These are phyloP conservation scores for Nemotelus nigrinus DNA, from an alignment of 2,888 invertebrate species.

Conservation along the genomic window DNA sequence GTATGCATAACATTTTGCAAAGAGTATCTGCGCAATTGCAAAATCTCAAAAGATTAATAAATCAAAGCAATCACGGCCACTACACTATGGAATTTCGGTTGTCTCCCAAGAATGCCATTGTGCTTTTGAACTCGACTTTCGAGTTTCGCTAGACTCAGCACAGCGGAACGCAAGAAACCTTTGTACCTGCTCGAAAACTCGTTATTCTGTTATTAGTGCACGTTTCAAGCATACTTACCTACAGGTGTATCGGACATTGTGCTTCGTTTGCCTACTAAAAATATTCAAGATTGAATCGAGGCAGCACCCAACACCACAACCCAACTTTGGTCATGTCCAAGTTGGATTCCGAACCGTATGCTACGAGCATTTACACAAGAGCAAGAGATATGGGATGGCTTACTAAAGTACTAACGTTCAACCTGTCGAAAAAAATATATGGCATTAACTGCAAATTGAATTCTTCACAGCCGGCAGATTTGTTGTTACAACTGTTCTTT, in stretches of 20 bases:
- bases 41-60: too few species aligned
- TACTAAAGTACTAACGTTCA: background rate
- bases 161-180: background rate
- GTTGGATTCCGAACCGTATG: too few species aligned
- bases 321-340: background rate
- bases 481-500: conserved; percentile 6
- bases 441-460: conserved; percentile 34
- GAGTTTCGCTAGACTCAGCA: background rate
- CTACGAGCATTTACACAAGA: too few species aligned
- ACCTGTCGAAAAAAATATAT: conserved; percentile 14
- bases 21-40: too few species aligned
- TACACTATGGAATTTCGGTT: background rate
- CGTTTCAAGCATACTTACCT: background rate
- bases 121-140: background rate
- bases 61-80: too few species aligned
- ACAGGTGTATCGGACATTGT: background rate
- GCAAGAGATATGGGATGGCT: too few species aligned
- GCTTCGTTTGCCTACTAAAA: background rate
- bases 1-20: too few species aligned
- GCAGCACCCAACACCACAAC: background rate
- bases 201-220: background rate
- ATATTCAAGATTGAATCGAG: too few species aligned
- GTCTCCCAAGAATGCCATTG: conserved; percentile 3
- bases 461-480: background rate
- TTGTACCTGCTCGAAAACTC: background rate